Evolutionary conservation across 2,888 invertebrate genomes (phyloP).

Genomic region (Chrysotoxum bicinctum): DNA sequence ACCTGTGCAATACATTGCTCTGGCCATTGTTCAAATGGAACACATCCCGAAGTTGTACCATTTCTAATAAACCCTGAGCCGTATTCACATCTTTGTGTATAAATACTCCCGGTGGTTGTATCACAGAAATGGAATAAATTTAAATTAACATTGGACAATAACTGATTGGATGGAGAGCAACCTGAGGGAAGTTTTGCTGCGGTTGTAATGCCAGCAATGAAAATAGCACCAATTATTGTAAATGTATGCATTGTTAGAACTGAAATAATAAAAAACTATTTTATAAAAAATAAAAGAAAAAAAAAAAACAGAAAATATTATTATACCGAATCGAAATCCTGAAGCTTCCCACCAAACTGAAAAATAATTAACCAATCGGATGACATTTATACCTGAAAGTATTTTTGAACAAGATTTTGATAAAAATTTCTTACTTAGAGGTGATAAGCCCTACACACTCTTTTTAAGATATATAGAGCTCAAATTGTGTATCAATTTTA

Average conservation of each 20-base stretch:
- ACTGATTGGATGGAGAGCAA: background rate
- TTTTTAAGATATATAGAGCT: background rate
- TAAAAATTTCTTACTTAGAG: background rate
- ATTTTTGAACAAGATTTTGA: background rate
- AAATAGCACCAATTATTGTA: background rate
- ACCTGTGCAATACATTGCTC: slow-evolving; percentile 63
- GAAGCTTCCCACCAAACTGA: background rate
- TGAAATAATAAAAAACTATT: slow-evolving; percentile 1
- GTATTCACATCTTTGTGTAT: background rate
- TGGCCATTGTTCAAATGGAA: slow-evolving; percentile 48
- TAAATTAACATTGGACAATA: slow-evolving; percentile 24
- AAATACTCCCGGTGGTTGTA: background rate
- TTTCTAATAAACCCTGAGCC: slow-evolving; percentile 37
- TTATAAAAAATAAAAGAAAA: background rate
- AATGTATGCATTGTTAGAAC: slow-evolving; percentile 8
- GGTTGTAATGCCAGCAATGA: slow-evolving; percentile 15
- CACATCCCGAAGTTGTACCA: slow-evolving; percentile 22
- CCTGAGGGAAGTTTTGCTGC: background rate
- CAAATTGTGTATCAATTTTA: background rate
- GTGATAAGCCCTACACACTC: background rate
- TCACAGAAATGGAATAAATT: slow-evolving; percentile 36
- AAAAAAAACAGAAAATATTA: background rate
- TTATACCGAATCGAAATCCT: background rate
- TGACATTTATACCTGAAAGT: background rate
- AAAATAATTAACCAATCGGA: background rate